A percentile compares a stretch with the other conserved stretches of the same genome.
phyloP scores from a whole-genome alignment of 2,113 vertebrate genomes.

The Chlorodrepanis virens region DNA sequence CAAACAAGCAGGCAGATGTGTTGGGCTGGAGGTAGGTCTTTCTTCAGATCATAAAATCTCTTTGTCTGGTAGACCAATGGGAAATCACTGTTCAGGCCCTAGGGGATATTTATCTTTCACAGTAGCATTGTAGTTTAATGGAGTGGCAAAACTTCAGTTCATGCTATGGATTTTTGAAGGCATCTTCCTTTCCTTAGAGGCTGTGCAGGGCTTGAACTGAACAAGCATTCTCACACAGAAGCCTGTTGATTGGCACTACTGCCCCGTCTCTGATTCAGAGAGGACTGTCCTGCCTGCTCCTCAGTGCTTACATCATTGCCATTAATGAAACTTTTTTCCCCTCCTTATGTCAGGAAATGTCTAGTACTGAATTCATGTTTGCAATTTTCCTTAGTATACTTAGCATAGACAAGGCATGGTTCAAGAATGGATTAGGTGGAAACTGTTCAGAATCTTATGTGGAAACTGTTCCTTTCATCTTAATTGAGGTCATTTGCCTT shows the following conservation, averaged over 20 bases:
- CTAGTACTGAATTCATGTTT: background rate
- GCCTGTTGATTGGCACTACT: background rate
- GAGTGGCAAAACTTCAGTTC: background rate
- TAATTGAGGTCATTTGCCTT: background rate
- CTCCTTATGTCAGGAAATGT: background rate
- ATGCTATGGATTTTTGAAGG: background rate
- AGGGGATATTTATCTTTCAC: background rate
- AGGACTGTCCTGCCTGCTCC: background rate
- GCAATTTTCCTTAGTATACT: background rate
- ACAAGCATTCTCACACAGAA: background rate
- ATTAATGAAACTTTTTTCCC: background rate
- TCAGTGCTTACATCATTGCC: background rate
- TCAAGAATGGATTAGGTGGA: background rate
- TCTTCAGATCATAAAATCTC: conserved; percentile 2
- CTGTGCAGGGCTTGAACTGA: background rate
- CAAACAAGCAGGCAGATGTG: background rate
- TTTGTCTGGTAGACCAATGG: background rate
- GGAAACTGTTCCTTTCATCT: conserved; percentile 1
- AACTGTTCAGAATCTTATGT: background rate
- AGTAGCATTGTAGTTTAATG: background rate
- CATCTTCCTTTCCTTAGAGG: background rate
- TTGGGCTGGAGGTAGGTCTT: background rate
- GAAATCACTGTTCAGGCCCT: background rate
- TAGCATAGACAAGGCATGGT: background rate
- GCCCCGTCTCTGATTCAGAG: background rate